Conservation (phyloP, 2,113 vertebrate genomes). For the Poecilia latipinna region DNA sequence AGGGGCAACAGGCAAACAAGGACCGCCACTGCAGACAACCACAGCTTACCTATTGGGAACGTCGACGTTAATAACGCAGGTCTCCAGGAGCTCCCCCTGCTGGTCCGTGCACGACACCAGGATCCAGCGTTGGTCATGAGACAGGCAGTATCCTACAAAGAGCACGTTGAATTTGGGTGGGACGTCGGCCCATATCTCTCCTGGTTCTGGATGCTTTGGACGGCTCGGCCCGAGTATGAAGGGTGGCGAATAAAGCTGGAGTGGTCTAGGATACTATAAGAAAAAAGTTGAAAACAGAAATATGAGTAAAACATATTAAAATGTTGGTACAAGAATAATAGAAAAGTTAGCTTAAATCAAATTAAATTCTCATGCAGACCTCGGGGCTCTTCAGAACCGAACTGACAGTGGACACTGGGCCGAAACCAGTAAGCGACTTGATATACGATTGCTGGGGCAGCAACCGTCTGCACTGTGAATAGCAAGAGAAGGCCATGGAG, state of each 20-base stretch:
- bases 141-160: slow-evolving; percentile 95
- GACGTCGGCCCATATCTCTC: slow-evolving; percentile 90
- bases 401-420: slow-evolving; percentile 89
- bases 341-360: neutral
- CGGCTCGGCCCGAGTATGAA: slow-evolving; percentile 92
- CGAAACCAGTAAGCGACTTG: slow-evolving; percentile 96
- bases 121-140: slow-evolving; percentile 97
- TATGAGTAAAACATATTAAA: neutral
- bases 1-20: neutral
- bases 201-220: slow-evolving; percentile 90
- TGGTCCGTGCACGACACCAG: slow-evolving; percentile 97
- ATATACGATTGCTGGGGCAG: slow-evolving; percentile 93
- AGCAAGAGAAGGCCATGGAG: slow-evolving; percentile 94
- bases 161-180: slow-evolving; percentile 93
- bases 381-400: slow-evolving; percentile 89
- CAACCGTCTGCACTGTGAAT: slow-evolving; percentile 93
- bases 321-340: neutral
- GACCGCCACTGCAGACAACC: neutral
- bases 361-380: slow-evolving; percentile 65
- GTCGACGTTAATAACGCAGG: slow-evolving; percentile 93
- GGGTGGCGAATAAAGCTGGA: slow-evolving; percentile 92
- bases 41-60: slow-evolving; percentile 89
- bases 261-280: slow-evolving; percentile 87
- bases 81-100: slow-evolving; percentile 93
- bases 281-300: neutral